These are phyloP conservation scores for Buteo buteo DNA, from an alignment of 2,113 vertebrate species.

Conservation along the genomic window DNA sequence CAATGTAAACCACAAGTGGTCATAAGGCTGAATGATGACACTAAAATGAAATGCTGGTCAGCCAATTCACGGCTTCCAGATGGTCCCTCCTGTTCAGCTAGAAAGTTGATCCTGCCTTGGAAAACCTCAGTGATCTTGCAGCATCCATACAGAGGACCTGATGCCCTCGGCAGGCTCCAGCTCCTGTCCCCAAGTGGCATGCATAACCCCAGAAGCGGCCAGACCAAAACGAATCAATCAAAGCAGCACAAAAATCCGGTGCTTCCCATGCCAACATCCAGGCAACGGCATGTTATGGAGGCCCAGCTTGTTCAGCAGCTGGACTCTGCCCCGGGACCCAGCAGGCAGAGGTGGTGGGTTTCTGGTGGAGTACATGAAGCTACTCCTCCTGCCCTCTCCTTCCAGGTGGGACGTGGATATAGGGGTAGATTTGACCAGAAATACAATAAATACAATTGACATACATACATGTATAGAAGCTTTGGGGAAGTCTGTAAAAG, in stretches of 20 bases:
- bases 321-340: background rate
- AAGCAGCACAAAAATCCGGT: background rate
- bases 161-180: background rate
- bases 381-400: background rate
- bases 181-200: background rate
- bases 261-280: background rate
- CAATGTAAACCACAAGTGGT: background rate
- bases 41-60: background rate
- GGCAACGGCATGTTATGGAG: accelerated
- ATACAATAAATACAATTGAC: background rate
- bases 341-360: background rate
- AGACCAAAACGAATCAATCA: background rate
- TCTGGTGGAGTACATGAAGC: background rate
- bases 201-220: background rate
- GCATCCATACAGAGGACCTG: background rate
- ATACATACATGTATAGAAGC: background rate
- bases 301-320: background rate
- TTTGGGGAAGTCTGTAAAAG: background rate
- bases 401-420: background rate
- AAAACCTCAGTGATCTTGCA: background rate
- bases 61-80: background rate
- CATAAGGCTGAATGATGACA: background rate
- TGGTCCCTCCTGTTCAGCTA: background rate
- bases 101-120: background rate
- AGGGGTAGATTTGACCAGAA: background rate